Percentiles rank a stretch among this genome's conserved stretches.
Evolutionary conservation across 2,113 vertebrate species (phyloP).

Genomic region (Scortum barcoo): DNA sequence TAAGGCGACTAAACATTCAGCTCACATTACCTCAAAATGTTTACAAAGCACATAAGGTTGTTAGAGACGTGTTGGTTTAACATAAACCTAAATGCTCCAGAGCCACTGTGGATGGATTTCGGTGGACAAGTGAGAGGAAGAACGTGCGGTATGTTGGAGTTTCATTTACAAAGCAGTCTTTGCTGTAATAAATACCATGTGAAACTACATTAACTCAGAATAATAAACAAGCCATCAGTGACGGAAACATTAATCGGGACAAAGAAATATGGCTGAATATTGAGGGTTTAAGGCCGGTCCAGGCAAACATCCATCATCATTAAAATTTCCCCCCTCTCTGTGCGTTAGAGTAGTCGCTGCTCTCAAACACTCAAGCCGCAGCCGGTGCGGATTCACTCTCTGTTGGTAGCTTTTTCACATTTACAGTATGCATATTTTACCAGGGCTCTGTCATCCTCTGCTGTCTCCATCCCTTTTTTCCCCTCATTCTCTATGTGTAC

Average conservation of each 20-base stretch:
- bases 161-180: constrained; percentile 52
- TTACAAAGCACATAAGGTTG: constrained; percentile 3
- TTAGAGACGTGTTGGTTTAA: constrained; percentile 6
- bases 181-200: constrained; percentile 57
- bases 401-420: background rate
- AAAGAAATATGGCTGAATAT: constrained; percentile 30
- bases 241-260: constrained; percentile 28
- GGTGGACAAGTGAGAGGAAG: constrained; percentile 8
- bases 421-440: constrained; percentile 18
- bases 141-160: background rate
- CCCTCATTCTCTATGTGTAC: background rate
- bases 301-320: constrained; percentile 38
- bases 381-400: constrained; percentile 4
- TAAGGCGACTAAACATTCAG: constrained; percentile 24
- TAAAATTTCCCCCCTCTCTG: constrained; percentile 7
- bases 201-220: constrained; percentile 60
- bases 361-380: constrained; percentile 3
- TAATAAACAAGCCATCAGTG: constrained; percentile 56
- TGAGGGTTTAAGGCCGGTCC: constrained; percentile 27
- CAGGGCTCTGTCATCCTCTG: background rate
- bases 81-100: background rate
- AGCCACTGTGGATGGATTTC: background rate
- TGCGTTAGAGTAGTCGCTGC: background rate
- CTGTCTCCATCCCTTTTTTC: background rate
- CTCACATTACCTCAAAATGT: constrained; percentile 19